Evolutionary conservation across 2,113 vertebrate genomes (phyloP), one percentile per base, ranked within the genome.

Genomic region (Python bivittatus): DNA sequence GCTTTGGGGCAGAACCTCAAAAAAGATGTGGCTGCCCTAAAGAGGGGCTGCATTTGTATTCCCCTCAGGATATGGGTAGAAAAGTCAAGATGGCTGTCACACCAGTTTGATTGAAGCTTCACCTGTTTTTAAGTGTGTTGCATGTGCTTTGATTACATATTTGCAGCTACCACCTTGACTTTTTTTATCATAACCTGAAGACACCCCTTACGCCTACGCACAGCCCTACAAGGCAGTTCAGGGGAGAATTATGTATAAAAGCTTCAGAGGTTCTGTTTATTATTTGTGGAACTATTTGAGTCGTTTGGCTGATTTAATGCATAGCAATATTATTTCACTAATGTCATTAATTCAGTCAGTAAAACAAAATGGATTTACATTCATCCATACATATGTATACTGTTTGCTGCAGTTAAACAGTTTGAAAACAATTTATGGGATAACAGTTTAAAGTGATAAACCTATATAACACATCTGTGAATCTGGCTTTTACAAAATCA

Each of bases 401-500:
- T 48, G 48, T 48, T 48, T 48, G 48, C 48, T 4, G 48, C 48
- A 48, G 48, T 48, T 48, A 48, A 48, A 48, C 48, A 48, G 5
- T 48, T 48, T 3, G 48, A 48, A 48, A 48, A 79, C 68, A 79
- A 79, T 38, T 38, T 79, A 38, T 22, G 72, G 11, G 44, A 79
- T 44, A 57, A 92, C 33, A 48, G 48, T 58, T 60, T 92, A 48
- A 83, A 13, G 23, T 13, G 11, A 64, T 64, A 68, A 68, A 48
- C 11, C 86, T 13, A 53, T 11, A 85, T 88, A 13, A 92, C 93
- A 92, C 85, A 42, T 83, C 60, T 87, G 3, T 94, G 72, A 6
- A n/a, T 86, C 85, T 91, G 84, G 91, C 2, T 61, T 89, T 89
- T 85, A 7, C 6, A 84, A 92, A 91, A 79, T 90, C 89, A 97